Percentiles rank a stretch among this genome's conserved stretches.
Conservation (phyloP, 1,140 invertebrate genomes). For the Aricia agestis region DNA sequence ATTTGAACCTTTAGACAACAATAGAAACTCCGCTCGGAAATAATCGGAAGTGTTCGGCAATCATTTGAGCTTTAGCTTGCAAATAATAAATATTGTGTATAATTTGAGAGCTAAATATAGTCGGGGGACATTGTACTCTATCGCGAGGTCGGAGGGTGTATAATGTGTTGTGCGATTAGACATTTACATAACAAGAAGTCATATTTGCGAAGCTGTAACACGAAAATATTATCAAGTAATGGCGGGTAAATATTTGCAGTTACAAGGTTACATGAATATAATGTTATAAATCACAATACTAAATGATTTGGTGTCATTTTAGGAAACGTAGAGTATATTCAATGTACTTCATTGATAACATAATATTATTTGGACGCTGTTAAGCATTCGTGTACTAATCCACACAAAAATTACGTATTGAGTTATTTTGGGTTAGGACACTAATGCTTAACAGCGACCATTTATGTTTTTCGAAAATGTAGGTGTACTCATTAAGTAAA, state of each 20-base stretch:
- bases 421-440: no score
- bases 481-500: no score
- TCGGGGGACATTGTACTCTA: background rate
- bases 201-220: conserved; percentile 28
- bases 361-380: no score
- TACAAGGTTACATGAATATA: background rate
- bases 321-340: background rate
- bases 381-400: no score
- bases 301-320: background rate
- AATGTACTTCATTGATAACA: no score
- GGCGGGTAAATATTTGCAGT: conserved; percentile 32
- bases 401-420: no score
- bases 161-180: background rate
- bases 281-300: background rate
- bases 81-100: conserved; percentile 30
- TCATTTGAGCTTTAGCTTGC: conserved; percentile 31
- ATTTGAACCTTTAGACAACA: conserved; percentile 28
- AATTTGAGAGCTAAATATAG: conserved; percentile 14
- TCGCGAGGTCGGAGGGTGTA: background rate
- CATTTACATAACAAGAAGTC: conserved; percentile 9
- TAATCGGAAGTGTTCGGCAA: conserved; percentile 35
- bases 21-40: conserved; percentile 34
- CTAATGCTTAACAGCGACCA: no score
- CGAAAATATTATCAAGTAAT: conserved; percentile 46
- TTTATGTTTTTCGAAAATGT: no score